These are phyloP conservation scores for Propithecus deckenii DNA, from an alignment of 2,797 vertebrate species.

Conservation along the genomic window DNA sequence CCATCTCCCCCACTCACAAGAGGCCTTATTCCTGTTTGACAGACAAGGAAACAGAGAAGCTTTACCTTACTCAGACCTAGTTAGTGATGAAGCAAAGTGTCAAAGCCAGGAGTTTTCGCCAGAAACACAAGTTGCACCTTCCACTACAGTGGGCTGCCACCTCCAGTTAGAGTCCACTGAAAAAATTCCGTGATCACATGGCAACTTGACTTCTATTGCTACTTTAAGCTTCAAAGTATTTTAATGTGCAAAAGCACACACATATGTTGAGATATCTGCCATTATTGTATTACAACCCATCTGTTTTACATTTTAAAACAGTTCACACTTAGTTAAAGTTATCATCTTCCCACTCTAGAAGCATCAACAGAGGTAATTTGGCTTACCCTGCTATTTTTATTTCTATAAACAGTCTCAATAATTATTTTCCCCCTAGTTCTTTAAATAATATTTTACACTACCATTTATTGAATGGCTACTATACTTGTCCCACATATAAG, in stretches of 20 bases:
- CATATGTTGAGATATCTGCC: not conserved
- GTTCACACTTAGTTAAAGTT: not conserved
- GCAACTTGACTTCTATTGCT: not conserved
- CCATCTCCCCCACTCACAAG: not conserved
- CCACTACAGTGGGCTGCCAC: not conserved
- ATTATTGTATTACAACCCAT: not conserved
- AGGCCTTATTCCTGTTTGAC: not conserved
- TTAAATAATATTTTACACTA: conserved; percentile 26
- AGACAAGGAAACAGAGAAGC: not conserved
- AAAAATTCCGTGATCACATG: not conserved
- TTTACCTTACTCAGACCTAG: not conserved
- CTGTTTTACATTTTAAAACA: not conserved
- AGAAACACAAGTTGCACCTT: not conserved
- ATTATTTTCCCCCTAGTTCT: not conserved
- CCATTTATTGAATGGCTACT: not conserved
- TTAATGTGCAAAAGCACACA: not conserved
- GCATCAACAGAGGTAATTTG: not conserved
- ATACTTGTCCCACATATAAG: not conserved
- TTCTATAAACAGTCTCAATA: not conserved
- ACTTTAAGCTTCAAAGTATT: not conserved
- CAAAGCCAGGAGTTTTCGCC: not conserved
- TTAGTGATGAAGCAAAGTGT: not conserved
- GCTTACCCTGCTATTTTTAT: not conserved
- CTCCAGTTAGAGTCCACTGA: not conserved
- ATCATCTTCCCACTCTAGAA: not conserved